phyloP scores from a whole-genome alignment of 1,140 invertebrate species.

The Atta texana region DNA sequence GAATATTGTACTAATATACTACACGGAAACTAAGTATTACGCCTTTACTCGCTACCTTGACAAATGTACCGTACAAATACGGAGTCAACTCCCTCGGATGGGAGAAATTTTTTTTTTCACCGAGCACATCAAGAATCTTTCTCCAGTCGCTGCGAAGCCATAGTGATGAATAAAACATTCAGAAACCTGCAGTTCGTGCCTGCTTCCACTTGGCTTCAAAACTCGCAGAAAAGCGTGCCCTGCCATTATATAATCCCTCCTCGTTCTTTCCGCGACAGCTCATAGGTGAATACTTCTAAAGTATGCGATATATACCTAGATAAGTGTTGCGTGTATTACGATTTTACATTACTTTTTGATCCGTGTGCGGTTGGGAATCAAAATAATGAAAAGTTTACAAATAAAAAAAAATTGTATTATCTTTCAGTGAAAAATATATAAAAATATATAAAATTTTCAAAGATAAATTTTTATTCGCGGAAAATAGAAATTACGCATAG shows the following conservation, averaged over 20 bases:
- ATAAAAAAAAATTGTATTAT: neutral
- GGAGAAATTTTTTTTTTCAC: constrained; percentile 21
- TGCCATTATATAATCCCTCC: constrained; percentile 57
- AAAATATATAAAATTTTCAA: neutral
- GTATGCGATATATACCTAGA: constrained; percentile 29
- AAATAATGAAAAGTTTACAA: neutral
- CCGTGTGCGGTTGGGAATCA: neutral
- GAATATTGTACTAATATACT: constrained; percentile 60
- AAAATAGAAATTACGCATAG: neutral
- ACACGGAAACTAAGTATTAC: constrained; percentile 46
- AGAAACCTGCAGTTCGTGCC: constrained; percentile 56
- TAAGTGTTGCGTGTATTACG: constrained; percentile 19
- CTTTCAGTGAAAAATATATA: neutral
- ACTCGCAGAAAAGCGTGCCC: constrained; percentile 57
- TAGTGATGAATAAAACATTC: constrained; percentile 64
- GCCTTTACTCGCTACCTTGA: constrained; percentile 38
- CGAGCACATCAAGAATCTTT: constrained; percentile 62
- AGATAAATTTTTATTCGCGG: neutral
- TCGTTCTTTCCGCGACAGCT: constrained; percentile 39
- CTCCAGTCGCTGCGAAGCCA: constrained; percentile 59
- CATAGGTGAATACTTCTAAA: constrained; percentile 35
- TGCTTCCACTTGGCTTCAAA: constrained; percentile 59
- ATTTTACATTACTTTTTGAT: constrained; percentile 1
- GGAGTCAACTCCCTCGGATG: constrained; percentile 58
- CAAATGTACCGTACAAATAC: constrained; percentile 66